These are phyloP conservation scores for Drosophila pseudotakahashii DNA, from an alignment of 2,888 invertebrate species.

Conservation along the genomic window DNA sequence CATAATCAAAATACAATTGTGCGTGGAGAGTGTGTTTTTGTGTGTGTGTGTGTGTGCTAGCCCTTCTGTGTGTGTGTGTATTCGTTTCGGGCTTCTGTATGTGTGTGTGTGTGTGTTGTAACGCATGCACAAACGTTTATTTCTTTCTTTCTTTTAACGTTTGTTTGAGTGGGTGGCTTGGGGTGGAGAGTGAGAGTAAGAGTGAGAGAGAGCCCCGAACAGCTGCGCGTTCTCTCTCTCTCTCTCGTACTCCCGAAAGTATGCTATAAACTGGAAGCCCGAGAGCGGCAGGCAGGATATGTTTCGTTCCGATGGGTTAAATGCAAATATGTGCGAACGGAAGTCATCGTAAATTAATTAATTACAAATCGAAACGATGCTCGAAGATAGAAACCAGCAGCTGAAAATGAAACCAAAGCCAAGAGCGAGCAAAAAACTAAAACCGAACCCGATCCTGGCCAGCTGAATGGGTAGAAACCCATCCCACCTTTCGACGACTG, in stretches of 20 bases:
- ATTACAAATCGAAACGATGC: slow-evolving; percentile 54
- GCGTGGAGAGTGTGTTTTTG: slow-evolving; percentile 53
- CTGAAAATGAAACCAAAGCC: slow-evolving; percentile 30
- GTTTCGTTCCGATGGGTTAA: slow-evolving; percentile 10
- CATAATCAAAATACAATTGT: slow-evolving; percentile 79
- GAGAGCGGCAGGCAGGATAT: slow-evolving; percentile 12
- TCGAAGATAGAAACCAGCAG: slow-evolving; percentile 4
- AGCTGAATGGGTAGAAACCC: neutral
- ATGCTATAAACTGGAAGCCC: slow-evolving; percentile 74
- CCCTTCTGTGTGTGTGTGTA: slow-evolving; percentile 14
- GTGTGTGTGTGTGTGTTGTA: slow-evolving; percentile 49
- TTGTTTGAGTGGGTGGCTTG: slow-evolving; percentile 50
- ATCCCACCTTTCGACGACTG: neutral
- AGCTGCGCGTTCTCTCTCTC: slow-evolving; percentile 42
- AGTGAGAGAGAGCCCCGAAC: slow-evolving; percentile 24
- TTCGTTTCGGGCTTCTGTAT: slow-evolving; percentile 27
- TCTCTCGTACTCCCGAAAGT: slow-evolving; percentile 37
- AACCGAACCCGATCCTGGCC: slow-evolving; percentile 28
- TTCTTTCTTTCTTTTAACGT: slow-evolving; percentile 47
- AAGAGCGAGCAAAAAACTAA: neutral
- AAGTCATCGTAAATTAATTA: slow-evolving; percentile 63
- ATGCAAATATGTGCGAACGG: slow-evolving; percentile 41
- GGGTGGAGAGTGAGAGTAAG: neutral
- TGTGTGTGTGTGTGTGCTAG: slow-evolving; percentile 26
- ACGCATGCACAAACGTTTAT: slow-evolving; percentile 66